These are phyloP conservation scores for Carassius auratus DNA, from an alignment of 2,113 vertebrate genomes.

Conservation along the genomic window DNA sequence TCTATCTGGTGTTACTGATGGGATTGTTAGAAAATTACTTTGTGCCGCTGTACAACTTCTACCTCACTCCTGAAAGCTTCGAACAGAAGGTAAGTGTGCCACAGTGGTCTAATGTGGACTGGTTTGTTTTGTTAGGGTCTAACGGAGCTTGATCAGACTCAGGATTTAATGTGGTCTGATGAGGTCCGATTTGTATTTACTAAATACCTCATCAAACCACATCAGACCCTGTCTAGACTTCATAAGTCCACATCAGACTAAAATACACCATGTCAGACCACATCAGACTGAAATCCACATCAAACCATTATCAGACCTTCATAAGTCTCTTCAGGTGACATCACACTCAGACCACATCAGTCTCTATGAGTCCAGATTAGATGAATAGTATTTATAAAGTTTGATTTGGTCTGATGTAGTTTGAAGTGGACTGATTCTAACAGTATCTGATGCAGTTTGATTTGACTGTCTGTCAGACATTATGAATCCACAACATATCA, in stretches of 20 bases:
- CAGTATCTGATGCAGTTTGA: not conserved
- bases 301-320: not conserved
- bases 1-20: constrained; percentile 94
- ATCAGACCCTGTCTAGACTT: not conserved
- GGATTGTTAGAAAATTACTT: constrained; percentile 94
- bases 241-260: not conserved
- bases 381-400: not conserved
- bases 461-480: too few relatives aligned
- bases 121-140: not conserved
- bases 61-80: constrained; percentile 92
- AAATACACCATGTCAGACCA: not conserved
- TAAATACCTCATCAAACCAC: not conserved
- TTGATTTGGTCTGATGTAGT: not conserved
- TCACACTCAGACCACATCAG: not conserved
- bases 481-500: not conserved
- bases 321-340: not conserved
- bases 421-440: not conserved
- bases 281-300: not conserved
- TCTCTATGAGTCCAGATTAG: not conserved
- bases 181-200: not conserved
- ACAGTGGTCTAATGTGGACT: not conserved
- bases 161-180: not conserved
- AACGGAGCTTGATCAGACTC: not conserved
- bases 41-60: constrained; percentile 93
- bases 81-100: constrained; percentile 87